Conservation (phyloP, 2,113 vertebrate species). For the Numenius arquata region DNA sequence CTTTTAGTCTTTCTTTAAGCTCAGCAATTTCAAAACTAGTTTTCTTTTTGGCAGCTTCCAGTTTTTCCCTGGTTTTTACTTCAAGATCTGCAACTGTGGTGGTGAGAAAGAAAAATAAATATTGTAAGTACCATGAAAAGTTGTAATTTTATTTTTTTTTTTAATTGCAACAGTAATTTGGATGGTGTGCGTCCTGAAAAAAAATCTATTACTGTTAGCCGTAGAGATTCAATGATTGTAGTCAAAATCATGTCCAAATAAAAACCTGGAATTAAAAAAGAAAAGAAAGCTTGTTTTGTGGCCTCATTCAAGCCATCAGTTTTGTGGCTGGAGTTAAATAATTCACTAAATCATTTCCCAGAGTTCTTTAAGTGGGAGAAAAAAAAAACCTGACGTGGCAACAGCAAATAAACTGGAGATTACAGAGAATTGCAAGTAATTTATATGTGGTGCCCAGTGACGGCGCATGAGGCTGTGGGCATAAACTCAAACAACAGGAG, state of each 20-base stretch:
- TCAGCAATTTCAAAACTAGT: slow-evolving; percentile 97
- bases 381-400: not conserved
- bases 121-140: not conserved
- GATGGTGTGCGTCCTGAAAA: not conserved
- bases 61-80: slow-evolving; percentile 92
- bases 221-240: not conserved
- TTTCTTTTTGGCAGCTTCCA: slow-evolving; percentile 95
- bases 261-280: not conserved
- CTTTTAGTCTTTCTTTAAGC: slow-evolving; percentile 96
- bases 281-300: not conserved
- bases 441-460: not conserved
- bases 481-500: not conserved
- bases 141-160: not conserved
- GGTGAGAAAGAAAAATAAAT: not conserved
- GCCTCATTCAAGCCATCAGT: not conserved
- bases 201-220: not conserved
- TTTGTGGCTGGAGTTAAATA: not conserved
- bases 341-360: not conserved
- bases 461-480: rapidly evolving
- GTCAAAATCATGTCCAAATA: not conserved
- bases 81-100: slow-evolving; percentile 89
- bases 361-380: not conserved
- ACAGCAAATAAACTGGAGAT: not conserved
- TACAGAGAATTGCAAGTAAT: not conserved
- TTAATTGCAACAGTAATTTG: not conserved